Evolutionary conservation across 2,113 vertebrate genomes (phyloP).

Genomic region (Neoarius graeffei): DNA sequence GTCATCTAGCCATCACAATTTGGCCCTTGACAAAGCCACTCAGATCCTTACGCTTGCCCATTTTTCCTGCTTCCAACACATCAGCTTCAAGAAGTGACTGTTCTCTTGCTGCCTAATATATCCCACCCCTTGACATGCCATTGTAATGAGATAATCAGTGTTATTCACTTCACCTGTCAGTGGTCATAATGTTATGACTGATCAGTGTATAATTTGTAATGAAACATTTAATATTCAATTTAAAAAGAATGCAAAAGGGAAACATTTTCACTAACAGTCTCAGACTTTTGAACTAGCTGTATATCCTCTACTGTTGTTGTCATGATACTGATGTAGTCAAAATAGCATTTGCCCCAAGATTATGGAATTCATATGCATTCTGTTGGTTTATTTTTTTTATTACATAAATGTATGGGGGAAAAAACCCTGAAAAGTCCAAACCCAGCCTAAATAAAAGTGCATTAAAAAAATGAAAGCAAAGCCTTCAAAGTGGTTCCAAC

Average conservation of each 20-base stretch:
- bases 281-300: not conserved
- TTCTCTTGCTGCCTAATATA: no score
- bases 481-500: slow-evolving; percentile 63
- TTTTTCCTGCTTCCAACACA: no score
- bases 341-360: slow-evolving; percentile 2
- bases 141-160: no score
- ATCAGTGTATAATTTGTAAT: not conserved
- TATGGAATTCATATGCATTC: not conserved
- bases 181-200: no score
- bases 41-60: no score
- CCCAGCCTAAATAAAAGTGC: slow-evolving; percentile 39
- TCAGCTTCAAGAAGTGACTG: no score
- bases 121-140: no score
- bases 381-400: not conserved
- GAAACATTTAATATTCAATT: not conserved
- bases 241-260: not conserved
- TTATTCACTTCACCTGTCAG: no score
- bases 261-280: not conserved
- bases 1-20: no score
- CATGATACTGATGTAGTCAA: not conserved
- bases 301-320: not conserved
- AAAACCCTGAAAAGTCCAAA: slow-evolving; percentile 32
- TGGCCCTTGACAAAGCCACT: no score
- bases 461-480: slow-evolving; percentile 52
- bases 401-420: not conserved